phyloP scores from a whole-genome alignment of 2,888 invertebrate species.

The Diarsia dahlii region DNA sequence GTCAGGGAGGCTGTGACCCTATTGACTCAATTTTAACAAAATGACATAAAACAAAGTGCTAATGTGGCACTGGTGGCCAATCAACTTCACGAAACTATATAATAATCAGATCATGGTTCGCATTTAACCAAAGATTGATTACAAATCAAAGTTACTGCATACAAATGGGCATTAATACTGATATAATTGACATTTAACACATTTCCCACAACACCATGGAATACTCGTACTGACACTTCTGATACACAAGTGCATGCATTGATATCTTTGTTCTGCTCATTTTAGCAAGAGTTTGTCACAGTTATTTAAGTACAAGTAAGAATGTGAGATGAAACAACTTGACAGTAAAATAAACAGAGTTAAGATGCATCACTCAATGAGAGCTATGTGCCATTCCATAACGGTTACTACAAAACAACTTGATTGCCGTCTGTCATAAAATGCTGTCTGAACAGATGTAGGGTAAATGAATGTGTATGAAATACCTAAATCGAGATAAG shows the following conservation, averaged over 20 bases:
- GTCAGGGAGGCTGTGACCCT: neutral
- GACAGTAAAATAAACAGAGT: constrained; percentile 36
- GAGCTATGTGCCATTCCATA: constrained; percentile 57
- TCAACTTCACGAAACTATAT: constrained; percentile 8
- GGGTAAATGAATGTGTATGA: constrained; percentile 44
- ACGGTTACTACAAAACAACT: constrained; percentile 18
- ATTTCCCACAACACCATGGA: constrained; percentile 21
- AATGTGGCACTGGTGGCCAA: constrained; percentile 22
- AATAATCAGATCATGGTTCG: constrained; percentile 51
- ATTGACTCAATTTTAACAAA: constrained; percentile 3
- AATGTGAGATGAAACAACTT: constrained; percentile 30
- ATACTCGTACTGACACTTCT: constrained; percentile 18
- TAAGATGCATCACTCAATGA: constrained; percentile 22
- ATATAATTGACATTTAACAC: constrained; percentile 38
- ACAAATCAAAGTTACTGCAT: constrained; percentile 65
- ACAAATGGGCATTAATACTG: constrained; percentile 70
- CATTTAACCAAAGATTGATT: constrained; percentile 70
- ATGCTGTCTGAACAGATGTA: constrained; percentile 34
- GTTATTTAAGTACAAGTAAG: constrained; percentile 53
- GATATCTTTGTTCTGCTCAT: constrained; percentile 42
- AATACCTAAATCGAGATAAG: constrained; percentile 56
- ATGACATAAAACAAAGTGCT: constrained; percentile 1
- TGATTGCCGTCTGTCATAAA: constrained; percentile 39
- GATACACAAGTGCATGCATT: constrained; percentile 26
- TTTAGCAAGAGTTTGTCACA: constrained; percentile 44